Evolutionary conservation across 2,888 invertebrate genomes (phyloP), one percentile per base, ranked within the genome.

Genomic region (Steinernema carpocapsae): DNA sequence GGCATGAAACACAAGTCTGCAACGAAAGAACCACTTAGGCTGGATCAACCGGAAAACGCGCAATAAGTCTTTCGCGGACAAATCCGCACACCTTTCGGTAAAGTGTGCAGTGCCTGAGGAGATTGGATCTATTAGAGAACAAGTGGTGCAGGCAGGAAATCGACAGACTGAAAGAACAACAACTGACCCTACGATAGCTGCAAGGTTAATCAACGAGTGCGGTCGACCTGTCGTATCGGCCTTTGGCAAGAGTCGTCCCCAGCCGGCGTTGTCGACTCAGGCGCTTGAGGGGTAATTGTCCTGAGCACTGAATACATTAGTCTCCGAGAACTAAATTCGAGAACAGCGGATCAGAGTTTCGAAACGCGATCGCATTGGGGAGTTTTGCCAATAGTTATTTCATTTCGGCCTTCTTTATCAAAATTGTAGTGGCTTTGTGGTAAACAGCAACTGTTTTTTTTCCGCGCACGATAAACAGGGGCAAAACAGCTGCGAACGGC

Each of bases 161-260:
- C 64, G 64, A 64, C 32, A 56, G 64, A 29, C 32, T 32, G 64
- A 64, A 64, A 64, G 64, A 64, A 64, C 64, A 64, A 37, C 64
- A 64, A 64, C 64, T 64, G 64, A 64, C 64, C 64, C 64, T 37
- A 17, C 32, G 52, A 29, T 64, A 24, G 64, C 64, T 32, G 64
- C 64, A 29, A 64, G 64, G 64, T 64, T 64, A 64, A 64, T 64
- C 48, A 64, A 64, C 64, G 64, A 64, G 64, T 64, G 64, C 64
- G 64, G 64, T 32, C 64, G 64, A 32, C 37, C 32, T 64, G 64
- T 19, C 32, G 64, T 64, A 26, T 56, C 24, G 17, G 14, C 64
- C 64, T 10, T 6, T 17, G 64, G 17, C 64, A 32, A 48, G n/a
- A n/a, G 48, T n/a, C 48, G 48, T 14, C 48, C 17, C n/a, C 10